phyloP scores from a whole-genome alignment of 2,888 invertebrate genomes.

The Onchidella celtica region DNA sequence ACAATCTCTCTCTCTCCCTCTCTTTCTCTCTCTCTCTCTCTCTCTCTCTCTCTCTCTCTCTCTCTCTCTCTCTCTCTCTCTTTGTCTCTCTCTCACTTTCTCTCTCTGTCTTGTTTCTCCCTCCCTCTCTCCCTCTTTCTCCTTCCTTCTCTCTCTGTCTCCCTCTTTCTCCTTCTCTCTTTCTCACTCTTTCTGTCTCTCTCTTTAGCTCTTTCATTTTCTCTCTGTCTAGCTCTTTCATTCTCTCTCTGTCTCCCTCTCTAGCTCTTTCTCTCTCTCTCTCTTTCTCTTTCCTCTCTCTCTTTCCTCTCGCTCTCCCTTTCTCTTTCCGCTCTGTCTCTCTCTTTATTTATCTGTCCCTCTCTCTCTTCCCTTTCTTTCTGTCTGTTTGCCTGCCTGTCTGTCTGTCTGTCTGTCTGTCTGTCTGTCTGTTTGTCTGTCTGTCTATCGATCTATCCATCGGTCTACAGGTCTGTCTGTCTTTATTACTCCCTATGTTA shows the following conservation, averaged over 20 bases:
- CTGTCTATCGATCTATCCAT: too few relatives aligned
- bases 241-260: neutral
- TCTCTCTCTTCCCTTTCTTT: too few relatives aligned
- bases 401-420: too few relatives aligned
- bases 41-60: too few relatives aligned
- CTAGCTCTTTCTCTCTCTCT: neutral
- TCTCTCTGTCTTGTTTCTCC: neutral
- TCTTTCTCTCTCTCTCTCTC: too few relatives aligned
- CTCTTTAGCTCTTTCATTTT: neutral
- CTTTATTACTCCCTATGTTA: too few relatives aligned
- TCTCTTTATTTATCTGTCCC: too few relatives aligned
- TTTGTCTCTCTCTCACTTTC: neutral
- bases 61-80: too few relatives aligned
- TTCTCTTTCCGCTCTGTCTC: neutral
- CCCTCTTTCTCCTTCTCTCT: constrained; percentile 9
- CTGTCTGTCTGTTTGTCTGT: too few relatives aligned
- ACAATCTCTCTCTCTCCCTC: too few relatives aligned
- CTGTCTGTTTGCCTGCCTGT: too few relatives aligned
- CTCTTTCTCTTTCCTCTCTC: neutral
- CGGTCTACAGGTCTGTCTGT: too few relatives aligned
- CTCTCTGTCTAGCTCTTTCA: neutral
- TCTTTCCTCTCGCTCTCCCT: neutral
- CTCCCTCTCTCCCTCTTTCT: neutral
- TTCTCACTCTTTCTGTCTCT: constrained; percentile 15
- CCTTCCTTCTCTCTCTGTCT: neutral